Conservation (phyloP, 2,888 invertebrate species). For the Clitarchus hookeri region DNA sequence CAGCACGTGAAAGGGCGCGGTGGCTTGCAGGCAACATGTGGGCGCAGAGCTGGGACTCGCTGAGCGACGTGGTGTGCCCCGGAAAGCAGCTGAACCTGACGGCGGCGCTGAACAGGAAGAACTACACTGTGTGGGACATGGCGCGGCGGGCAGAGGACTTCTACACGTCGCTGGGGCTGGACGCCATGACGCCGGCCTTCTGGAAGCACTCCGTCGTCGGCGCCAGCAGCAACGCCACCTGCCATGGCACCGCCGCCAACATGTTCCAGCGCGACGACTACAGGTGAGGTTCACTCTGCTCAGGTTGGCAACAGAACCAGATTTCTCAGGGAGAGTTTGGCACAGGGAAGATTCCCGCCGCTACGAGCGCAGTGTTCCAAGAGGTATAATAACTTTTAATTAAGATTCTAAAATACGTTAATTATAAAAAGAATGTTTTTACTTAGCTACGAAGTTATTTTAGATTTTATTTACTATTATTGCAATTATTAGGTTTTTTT, state of each 20-base stretch:
- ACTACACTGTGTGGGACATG: constrained; percentile 60
- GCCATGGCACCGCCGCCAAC: constrained; percentile 75
- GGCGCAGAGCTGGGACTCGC: constrained; percentile 53
- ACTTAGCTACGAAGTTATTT: too few relatives aligned
- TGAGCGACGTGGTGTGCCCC: constrained; percentile 49
- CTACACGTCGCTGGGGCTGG: constrained; percentile 67
- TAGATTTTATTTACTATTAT: too few relatives aligned
- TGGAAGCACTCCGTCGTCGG: constrained; percentile 60
- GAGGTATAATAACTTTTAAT: too few relatives aligned
- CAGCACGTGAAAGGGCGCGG: too few relatives aligned
- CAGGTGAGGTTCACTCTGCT: constrained; percentile 56
- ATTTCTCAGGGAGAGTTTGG: too few relatives aligned
- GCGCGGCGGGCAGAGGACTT: constrained; percentile 68
- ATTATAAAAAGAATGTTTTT: too few relatives aligned
- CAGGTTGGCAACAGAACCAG: too few relatives aligned
- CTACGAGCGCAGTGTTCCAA: too few relatives aligned
- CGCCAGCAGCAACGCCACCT: constrained; percentile 50
- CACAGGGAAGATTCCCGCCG: too few relatives aligned
- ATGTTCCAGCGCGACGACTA: constrained; percentile 69
- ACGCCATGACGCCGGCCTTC: constrained; percentile 64
- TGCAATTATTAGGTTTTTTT: too few relatives aligned
- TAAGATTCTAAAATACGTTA: too few relatives aligned
- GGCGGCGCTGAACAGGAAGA: constrained; percentile 54
- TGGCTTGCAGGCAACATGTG: constrained; percentile 52
- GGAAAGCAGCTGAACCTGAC: constrained; percentile 54